Conservation (phyloP, 2,888 invertebrate species). For the Craniophora ligustri region DNA sequence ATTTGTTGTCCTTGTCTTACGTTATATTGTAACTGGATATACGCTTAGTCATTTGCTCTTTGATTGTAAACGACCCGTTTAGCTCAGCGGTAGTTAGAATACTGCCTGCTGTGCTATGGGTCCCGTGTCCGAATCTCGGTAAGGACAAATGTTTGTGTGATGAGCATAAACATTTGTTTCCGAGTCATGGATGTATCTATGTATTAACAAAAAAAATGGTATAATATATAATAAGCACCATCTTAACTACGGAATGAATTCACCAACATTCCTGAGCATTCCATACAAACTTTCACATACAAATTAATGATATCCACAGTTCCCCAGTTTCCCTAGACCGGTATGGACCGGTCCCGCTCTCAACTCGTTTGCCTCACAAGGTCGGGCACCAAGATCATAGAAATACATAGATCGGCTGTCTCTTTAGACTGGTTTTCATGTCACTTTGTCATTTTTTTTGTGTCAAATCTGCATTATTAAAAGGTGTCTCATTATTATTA, state of each 20-base stretch:
- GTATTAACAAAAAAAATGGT: no score
- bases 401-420: constrained; percentile 17
- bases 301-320: constrained; percentile 54
- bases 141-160: no score
- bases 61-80: constrained; percentile 16
- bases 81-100: no score
- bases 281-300: constrained; percentile 54
- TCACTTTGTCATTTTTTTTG: no score
- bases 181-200: no score
- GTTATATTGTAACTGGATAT: constrained; percentile 47
- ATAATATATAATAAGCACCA: no score
- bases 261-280: constrained; percentile 36
- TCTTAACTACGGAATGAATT: constrained; percentile 18
- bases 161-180: no score
- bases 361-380: constrained; percentile 57
- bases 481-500: no score
- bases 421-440: not conserved
- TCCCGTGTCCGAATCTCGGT: no score
- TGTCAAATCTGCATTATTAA: no score
- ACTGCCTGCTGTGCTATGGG: no score
- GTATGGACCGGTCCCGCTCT: constrained; percentile 37
- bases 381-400: constrained; percentile 47
- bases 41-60: constrained; percentile 33
- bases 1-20: constrained; percentile 45
- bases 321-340: constrained; percentile 56